A percentile compares a stretch with the other conserved stretches of the same genome.
phyloP scores from a whole-genome alignment of 2,888 invertebrate species.

The Patella caerulea region DNA sequence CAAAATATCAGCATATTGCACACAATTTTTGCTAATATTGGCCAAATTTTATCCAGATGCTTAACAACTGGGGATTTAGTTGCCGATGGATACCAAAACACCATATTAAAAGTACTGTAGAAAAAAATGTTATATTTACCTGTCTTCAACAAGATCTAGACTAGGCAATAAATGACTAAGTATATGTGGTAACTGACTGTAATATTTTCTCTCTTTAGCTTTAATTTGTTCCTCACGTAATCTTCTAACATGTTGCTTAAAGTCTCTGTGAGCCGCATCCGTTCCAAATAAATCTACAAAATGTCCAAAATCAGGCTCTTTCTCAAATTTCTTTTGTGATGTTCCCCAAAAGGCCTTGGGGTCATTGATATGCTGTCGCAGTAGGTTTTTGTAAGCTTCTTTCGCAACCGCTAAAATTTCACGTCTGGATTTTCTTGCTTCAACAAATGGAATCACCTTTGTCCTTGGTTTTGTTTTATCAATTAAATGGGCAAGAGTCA shows the following conservation, averaged over 20 bases:
- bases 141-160: conserved; percentile 78
- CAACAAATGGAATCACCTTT: conserved; percentile 79
- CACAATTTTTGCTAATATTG: too few species aligned
- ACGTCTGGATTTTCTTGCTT: conserved; percentile 87
- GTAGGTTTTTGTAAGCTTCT: conserved; percentile 89
- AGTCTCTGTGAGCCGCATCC: conserved; percentile 84
- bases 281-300: conserved; percentile 89
- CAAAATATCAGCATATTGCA: too few species aligned
- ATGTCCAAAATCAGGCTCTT: conserved; percentile 89
- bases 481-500: conserved; percentile 90
- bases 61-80: too few species aligned
- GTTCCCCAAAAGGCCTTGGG: conserved; percentile 78
- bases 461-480: conserved; percentile 85
- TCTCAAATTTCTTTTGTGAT: conserved; percentile 85
- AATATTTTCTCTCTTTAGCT: conserved; percentile 82
- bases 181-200: conserved; percentile 84
- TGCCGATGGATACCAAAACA: neutral
- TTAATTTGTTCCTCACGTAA: conserved; percentile 86
- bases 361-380: conserved; percentile 85
- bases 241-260: conserved; percentile 84
- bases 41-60: too few species aligned
- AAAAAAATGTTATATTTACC: conserved; percentile 68
- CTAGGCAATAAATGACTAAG: conserved; percentile 86
- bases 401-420: conserved; percentile 91
- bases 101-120: neutral